Evolutionary conservation across 2,113 vertebrate species (phyloP).

Genomic region (Daphoenositta chrysoptera): DNA sequence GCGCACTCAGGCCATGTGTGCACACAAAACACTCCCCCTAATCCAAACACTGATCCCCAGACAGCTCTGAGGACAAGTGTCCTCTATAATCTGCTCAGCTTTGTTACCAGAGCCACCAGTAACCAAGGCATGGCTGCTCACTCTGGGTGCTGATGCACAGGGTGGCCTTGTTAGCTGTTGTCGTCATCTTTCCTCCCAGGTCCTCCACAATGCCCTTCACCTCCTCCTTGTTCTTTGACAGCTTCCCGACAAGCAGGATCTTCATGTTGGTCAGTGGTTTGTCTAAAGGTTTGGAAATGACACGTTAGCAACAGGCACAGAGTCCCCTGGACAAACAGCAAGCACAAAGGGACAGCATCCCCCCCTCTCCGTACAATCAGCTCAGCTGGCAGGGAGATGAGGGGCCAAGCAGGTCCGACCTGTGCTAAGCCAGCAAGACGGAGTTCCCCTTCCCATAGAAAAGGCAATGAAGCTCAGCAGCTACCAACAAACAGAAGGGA

Average conservation of each 20-base stretch:
- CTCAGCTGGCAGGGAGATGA: neutral
- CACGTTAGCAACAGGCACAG: neutral
- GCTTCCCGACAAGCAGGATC: conserved; percentile 86
- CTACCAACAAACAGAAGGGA: neutral
- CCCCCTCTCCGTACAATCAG: neutral
- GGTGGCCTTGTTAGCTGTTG: conserved; percentile 82
- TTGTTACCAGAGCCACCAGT: neutral
- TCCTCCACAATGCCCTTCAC: conserved; percentile 84
- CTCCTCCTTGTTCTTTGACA: conserved; percentile 91
- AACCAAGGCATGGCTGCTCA: conserved; percentile 61
- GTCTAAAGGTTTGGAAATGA: conserved; percentile 65
- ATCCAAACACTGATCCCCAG: neutral
- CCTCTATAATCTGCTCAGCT: neutral
- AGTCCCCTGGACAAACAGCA: neutral
- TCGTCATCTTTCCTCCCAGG: conserved; percentile 87
- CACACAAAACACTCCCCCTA: neutral
- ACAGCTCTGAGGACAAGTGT: neutral
- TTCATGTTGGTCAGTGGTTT: conserved; percentile 90
- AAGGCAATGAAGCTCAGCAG: neutral
- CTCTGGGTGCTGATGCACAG: conserved; percentile 92
- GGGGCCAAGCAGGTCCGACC: neutral
- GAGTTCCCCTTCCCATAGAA: neutral
- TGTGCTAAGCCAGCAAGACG: neutral
- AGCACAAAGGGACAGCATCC: neutral
- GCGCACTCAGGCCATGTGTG: neutral